Conservation (phyloP, 2,888 invertebrate genomes). For the Megaustenia siamemsis region DNA sequence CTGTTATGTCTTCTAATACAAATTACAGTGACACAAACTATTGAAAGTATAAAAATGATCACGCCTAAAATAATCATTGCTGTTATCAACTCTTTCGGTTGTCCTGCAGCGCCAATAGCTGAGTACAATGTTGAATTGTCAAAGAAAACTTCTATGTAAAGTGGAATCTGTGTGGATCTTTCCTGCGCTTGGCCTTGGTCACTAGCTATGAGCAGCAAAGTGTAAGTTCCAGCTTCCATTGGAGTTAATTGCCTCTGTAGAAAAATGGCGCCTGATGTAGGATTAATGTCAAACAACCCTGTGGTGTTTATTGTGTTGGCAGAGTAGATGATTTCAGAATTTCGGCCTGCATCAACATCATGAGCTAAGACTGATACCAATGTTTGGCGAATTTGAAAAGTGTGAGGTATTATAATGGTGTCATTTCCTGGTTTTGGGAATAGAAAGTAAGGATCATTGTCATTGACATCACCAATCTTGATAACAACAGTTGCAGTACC, state of each 20-base stretch:
- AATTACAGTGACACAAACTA: constrained; percentile 46
- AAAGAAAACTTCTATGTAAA: constrained; percentile 57
- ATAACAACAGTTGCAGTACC: constrained; percentile 53
- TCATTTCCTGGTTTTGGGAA: constrained; percentile 62
- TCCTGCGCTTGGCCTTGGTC: constrained; percentile 52
- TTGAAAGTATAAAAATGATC: constrained; percentile 21
- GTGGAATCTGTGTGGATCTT: constrained; percentile 53
- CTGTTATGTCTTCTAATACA: constrained; percentile 32
- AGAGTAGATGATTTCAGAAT: constrained; percentile 95
- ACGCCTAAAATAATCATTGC: constrained; percentile 42
- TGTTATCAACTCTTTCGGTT: constrained; percentile 45
- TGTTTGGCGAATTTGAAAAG: constrained; percentile 63
- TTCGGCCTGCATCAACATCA: constrained; percentile 94
- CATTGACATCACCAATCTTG: constrained; percentile 55
- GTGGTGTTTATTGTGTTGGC: constrained; percentile 86
- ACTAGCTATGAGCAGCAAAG: constrained; percentile 49
- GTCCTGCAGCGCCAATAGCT: constrained; percentile 38
- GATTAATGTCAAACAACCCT: constrained; percentile 79
- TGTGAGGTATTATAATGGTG: constrained; percentile 66
- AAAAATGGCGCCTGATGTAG: constrained; percentile 78
- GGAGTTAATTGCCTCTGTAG: constrained; percentile 33
- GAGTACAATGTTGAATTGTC: constrained; percentile 57
- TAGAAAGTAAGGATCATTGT: constrained; percentile 56
- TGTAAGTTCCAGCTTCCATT: constrained; percentile 49
- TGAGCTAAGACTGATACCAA: constrained; percentile 87